Evolutionary conservation across 2,888 invertebrate species (phyloP), one percentile per base, ranked within the genome.

Genomic region (Parasteatoda lunata): DNA sequence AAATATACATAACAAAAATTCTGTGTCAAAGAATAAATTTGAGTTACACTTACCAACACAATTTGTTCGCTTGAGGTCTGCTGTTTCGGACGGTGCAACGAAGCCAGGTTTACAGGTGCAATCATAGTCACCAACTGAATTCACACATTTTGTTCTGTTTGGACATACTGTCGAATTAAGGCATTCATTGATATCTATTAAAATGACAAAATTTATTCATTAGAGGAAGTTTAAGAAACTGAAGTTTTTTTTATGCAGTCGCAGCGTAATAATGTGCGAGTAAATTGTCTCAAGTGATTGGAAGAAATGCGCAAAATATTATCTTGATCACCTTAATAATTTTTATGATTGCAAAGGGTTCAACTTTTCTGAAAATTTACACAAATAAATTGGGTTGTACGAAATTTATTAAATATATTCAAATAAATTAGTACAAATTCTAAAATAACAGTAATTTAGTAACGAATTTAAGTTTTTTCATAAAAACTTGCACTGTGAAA

Each of bases 151-250:
- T 0, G 85, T 85, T 15, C 66, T 48, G 48, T 85, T 79, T 0
- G 85, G 85, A 52, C 85, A 85, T 4, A 75, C 75, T n/a, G 5
- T 65, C 0, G 45, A 30, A 8, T 49, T 0, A 3, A 76, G 11
- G 30, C 85, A 85, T 51, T 85, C 85, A 13, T 85, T n/a, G 7
- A 79, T 80, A 54, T 85, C 85, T 85, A 45, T 7, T 59, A 81
- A 59, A 8, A 4, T 13, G n/a, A 13, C n/a, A 59, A 8, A n/a
- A 30, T 30, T 30, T 2, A 1, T 30, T 30, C 30, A 30, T 59
- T 59, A 4, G 7, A 4, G 9, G 0, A 59, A 59, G n/a, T 59
- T 59, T 59, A 7, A 4, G 9, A 4, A 7, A 59, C 9, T 0
- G n/a, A 7, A 59, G 13, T 54, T 54, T 7, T 9, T 2, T 54